Percentiles rank a stretch among this genome's conserved stretches.
phyloP scores from a whole-genome alignment of 2,113 vertebrate genomes.

The Channa maculata region DNA sequence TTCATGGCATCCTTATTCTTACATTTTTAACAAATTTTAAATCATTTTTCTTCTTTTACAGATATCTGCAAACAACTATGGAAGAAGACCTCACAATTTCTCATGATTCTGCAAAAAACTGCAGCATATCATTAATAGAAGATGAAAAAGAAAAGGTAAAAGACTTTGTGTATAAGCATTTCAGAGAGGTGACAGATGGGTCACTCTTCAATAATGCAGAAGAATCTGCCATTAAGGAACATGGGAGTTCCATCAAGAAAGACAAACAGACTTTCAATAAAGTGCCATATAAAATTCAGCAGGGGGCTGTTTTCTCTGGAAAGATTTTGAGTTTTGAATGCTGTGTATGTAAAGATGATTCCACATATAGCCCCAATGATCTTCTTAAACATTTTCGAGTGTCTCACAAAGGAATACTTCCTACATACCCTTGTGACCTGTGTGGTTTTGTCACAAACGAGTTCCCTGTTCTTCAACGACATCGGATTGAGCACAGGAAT shows the following conservation, averaged over 20 bases:
- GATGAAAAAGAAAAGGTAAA: slow-evolving; percentile 74
- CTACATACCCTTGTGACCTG: slow-evolving; percentile 96
- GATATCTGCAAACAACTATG: slow-evolving; percentile 74
- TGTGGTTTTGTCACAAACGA: slow-evolving; percentile 94
- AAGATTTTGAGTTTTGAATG: slow-evolving; percentile 96
- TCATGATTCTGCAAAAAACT: slow-evolving; percentile 73
- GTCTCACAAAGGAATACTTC: slow-evolving; percentile 89
- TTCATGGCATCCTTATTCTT: background rate
- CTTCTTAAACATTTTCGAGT: slow-evolving; percentile 95
- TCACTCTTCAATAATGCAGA: slow-evolving; percentile 59
- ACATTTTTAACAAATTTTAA: slow-evolving; percentile 21
- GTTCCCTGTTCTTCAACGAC: slow-evolving; percentile 93
- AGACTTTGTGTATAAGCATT: slow-evolving; percentile 69
- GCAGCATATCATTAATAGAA: slow-evolving; percentile 58
- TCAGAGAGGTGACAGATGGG: slow-evolving; percentile 68
- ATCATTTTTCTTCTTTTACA: slow-evolving; percentile 55
- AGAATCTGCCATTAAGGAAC: slow-evolving; percentile 62
- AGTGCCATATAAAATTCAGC: slow-evolving; percentile 80
- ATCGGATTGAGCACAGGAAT: slow-evolving; percentile 92
- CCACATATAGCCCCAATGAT: slow-evolving; percentile 94
- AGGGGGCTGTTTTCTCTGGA: slow-evolving; percentile 88
- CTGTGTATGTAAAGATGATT: slow-evolving; percentile 89
- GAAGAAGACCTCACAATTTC: slow-evolving; percentile 74
- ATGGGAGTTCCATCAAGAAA: slow-evolving; percentile 61
- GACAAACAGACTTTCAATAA: slow-evolving; percentile 81